phyloP scores from a whole-genome alignment of 2,797 vertebrate genomes.

The Vipera latastei region DNA sequence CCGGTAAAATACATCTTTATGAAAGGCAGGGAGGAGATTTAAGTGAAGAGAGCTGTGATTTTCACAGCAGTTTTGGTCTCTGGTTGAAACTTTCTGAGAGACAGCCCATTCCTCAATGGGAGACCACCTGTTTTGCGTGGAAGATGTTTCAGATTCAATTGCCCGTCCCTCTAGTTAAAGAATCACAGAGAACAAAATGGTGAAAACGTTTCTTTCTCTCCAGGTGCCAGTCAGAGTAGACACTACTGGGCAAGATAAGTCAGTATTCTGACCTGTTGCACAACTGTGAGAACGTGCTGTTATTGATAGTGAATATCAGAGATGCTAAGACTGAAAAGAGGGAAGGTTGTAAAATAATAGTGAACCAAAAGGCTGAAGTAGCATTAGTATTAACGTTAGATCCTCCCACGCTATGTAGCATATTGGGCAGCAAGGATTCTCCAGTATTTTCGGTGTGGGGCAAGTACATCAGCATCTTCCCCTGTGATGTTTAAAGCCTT shows the following conservation, averaged over 20 bases:
- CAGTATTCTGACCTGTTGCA: not conserved
- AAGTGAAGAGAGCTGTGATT: not conserved
- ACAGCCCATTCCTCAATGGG: not conserved
- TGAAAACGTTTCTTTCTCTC: not conserved
- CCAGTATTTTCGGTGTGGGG: not conserved
- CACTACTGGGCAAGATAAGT: not conserved
- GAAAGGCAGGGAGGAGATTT: not conserved
- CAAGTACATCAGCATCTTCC: too few relatives aligned
- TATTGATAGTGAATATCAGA: not conserved
- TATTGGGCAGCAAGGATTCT: not conserved
- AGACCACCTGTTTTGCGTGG: not conserved
- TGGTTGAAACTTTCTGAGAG: not conserved
- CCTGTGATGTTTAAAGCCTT: too few relatives aligned
- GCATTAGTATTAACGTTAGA: not conserved
- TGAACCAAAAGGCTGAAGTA: not conserved
- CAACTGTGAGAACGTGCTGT: not conserved
- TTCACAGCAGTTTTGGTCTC: not conserved
- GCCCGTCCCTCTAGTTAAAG: not conserved
- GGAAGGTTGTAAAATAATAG: not conserved
- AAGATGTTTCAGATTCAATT: not conserved
- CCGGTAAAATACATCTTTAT: too few relatives aligned
- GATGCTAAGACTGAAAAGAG: not conserved
- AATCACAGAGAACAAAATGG: not conserved
- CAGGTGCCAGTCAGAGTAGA: not conserved
- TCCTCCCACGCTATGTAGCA: not conserved